Conservation (phyloP, 2,797 vertebrate species). For the Pogonophryne albipinna region DNA sequence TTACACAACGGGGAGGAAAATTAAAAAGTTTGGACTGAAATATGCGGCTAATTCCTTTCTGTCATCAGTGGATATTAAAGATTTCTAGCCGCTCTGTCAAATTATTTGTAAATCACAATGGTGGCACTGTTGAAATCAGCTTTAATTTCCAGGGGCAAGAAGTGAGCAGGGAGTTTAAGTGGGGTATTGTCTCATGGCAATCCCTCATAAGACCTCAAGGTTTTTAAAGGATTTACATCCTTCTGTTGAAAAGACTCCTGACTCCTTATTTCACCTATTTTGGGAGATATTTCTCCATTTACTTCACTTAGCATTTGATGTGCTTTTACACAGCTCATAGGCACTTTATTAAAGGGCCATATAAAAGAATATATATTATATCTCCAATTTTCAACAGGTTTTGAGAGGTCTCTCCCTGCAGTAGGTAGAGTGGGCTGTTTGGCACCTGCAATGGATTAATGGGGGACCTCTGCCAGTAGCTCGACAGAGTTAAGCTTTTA, state of each 20-base stretch:
- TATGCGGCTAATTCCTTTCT: conserved; percentile 96
- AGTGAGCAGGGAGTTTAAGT: conserved; percentile 79
- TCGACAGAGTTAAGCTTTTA: conserved; percentile 89
- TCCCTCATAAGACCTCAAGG: conserved; percentile 66
- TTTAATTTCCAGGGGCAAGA: conserved; percentile 86
- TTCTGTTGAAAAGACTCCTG: conserved; percentile 47
- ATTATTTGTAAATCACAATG: conserved; percentile 91
- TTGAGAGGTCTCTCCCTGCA: neutral
- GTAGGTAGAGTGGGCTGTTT: conserved; percentile 76
- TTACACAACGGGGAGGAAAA: conserved; percentile 87
- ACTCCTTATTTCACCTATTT: neutral
- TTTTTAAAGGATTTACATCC: conserved; percentile 68
- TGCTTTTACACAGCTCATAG: conserved; percentile 1
- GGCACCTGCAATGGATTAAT: conserved; percentile 98
- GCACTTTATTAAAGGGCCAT: conserved; percentile 5
- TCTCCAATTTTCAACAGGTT: conserved; percentile 13
- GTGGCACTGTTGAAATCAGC: conserved; percentile 88
- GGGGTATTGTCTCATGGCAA: conserved; percentile 77
- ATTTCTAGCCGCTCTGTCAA: conserved; percentile 86
- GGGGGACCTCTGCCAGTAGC: conserved; percentile 93
- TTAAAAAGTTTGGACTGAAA: conserved; percentile 86
- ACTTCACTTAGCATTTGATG: neutral
- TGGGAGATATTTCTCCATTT: neutral
- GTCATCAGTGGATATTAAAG: conserved; percentile 99
- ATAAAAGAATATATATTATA: conserved; percentile 3